Conservation (phyloP, 2,888 invertebrate genomes). For the Dermolepida albohirtum region DNA sequence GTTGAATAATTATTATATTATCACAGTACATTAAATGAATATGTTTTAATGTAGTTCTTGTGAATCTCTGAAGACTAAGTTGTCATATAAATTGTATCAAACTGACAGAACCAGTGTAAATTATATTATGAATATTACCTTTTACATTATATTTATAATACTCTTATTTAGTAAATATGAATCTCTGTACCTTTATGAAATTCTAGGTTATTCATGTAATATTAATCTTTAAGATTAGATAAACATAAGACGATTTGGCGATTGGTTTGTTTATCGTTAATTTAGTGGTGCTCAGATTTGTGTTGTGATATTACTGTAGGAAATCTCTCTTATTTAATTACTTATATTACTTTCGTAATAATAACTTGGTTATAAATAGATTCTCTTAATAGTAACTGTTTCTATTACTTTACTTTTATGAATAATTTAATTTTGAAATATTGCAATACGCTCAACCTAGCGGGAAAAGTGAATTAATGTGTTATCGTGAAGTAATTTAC, state of each 20-base stretch:
- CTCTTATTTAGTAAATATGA: conserved; percentile 15
- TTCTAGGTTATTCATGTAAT: conserved; percentile 41
- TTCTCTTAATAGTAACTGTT: too few relatives aligned
- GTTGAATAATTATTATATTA: too few relatives aligned
- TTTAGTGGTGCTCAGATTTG: conserved; percentile 41
- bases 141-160: background rate
- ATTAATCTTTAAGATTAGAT: conserved; percentile 45
- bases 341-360: too few relatives aligned
- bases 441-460: background rate
- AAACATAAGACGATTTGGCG: conserved; percentile 36
- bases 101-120: background rate
- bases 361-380: too few relatives aligned
- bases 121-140: background rate
- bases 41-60: too few relatives aligned
- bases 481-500: too few relatives aligned
- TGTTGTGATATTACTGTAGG: conserved; percentile 6
- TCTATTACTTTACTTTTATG: too few relatives aligned
- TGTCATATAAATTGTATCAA: too few relatives aligned
- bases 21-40: too few relatives aligned
- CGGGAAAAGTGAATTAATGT: background rate
- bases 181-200: conserved; percentile 6
- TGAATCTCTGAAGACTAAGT: too few relatives aligned
- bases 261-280: conserved; percentile 17
- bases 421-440: background rate
- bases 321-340: background rate